Evolutionary conservation across 2,797 vertebrate genomes (phyloP), one percentile per base, ranked within the genome.

Genomic region (Apogon talboti): DNA sequence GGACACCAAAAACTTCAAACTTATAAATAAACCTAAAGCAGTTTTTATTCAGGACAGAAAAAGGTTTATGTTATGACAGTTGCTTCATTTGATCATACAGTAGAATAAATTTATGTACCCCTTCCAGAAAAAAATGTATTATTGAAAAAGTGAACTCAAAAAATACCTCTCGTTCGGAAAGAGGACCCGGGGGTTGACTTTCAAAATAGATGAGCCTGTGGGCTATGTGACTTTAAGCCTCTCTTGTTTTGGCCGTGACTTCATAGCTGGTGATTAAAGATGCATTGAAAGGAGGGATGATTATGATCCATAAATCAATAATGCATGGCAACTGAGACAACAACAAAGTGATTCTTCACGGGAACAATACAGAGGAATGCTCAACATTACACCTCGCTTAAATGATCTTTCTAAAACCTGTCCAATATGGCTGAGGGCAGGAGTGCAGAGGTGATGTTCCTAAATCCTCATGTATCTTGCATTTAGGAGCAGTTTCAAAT

Each of bases 221-320:
- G 8, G 13, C 21, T 57, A 21, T 19, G 11, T 76, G 78, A 71
- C 77, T 80, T 81, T 71, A 52, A 79, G 66, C 70, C 14, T 62
- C 54, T 72, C 64, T 65, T 40, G 38, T 64, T 81, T 58, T 71
- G 78, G 54, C 76, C 41, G 71, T 71, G 76, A 85, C 79, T 73
- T 78, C 71, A 82, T 45, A 62, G 70, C 74, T 79, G 71, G 72
- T 85, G 71, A 89, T 86, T 86, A 90, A 89, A 90, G 74, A 89
- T 86, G 89, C 84, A 86, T 91, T 82, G 66, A 84, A 89, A 74
- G 66, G 52, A 76, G 75, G 81, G 74, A 81, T 77, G 82, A 87
- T 91, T 89, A 87, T 91, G 79, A 91, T 85, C 77, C 70, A 81
- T 81, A 66, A 79, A 89, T 93, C 45, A 93, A 92, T 94, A 89